phyloP scores from a whole-genome alignment of 2,113 vertebrate species.

The Vidua macroura region DNA sequence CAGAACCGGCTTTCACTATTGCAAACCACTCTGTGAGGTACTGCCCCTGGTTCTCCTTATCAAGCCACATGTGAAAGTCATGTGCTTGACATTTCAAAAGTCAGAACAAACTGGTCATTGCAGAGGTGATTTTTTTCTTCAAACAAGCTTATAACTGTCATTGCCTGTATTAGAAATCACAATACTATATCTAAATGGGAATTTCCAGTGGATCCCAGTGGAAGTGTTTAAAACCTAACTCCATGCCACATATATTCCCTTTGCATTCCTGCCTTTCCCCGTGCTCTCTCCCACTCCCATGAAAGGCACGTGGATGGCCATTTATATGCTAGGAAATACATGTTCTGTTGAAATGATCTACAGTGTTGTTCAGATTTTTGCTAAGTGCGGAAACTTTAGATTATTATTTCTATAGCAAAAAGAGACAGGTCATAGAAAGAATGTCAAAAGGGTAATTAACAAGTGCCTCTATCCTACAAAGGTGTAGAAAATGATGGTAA shows the following conservation, averaged over 20 bases:
- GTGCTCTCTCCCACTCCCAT: fast-evolving
- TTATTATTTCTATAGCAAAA: background rate
- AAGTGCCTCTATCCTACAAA: background rate
- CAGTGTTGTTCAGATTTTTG: background rate
- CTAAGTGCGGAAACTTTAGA: background rate
- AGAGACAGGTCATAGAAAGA: background rate
- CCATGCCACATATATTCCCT: background rate
- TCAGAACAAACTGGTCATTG: background rate
- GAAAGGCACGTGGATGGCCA: background rate
- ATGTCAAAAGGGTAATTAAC: background rate
- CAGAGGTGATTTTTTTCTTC: background rate
- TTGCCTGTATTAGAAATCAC: background rate
- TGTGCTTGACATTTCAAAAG: background rate
- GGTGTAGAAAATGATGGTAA: background rate
- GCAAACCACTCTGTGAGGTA: background rate
- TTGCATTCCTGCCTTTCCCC: background rate
- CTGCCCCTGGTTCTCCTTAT: background rate
- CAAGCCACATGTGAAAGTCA: background rate
- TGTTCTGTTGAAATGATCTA: background rate
- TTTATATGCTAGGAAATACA: background rate
- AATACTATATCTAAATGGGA: background rate
- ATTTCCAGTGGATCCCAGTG: background rate
- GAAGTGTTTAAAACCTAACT: background rate
- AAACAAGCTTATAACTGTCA: background rate
- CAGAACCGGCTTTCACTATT: background rate